Evolutionary conservation across 2,113 vertebrate genomes (phyloP).

Genomic region (Myocastor coypus): DNA sequence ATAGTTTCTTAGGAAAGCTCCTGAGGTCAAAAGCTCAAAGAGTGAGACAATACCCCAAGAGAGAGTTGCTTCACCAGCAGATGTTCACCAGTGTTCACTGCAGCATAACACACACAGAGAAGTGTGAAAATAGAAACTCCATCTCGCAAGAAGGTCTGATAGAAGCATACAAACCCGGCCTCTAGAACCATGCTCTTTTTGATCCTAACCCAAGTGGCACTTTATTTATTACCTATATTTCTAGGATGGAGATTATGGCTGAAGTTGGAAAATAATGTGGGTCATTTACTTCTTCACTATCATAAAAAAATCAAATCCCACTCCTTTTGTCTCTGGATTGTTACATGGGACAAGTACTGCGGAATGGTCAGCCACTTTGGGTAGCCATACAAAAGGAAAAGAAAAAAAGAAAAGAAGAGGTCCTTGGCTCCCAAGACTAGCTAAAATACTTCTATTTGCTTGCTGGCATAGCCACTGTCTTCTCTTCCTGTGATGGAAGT

Average conservation of each 20-base stretch:
- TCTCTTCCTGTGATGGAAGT: background rate
- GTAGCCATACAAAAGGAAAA: background rate
- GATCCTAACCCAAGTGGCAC: background rate
- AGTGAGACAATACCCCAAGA: background rate
- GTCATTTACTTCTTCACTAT: background rate
- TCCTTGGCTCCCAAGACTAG: background rate
- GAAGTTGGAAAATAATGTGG: background rate
- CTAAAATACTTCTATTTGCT: background rate
- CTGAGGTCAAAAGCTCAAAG: background rate
- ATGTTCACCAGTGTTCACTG: background rate
- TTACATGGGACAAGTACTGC: background rate
- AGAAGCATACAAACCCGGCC: background rate
- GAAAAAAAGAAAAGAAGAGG: background rate
- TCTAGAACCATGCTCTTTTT: background rate
- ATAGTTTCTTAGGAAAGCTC: background rate
- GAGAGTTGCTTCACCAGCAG: background rate
- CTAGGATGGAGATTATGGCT: background rate
- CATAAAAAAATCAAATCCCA: background rate
- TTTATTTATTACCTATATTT: background rate
- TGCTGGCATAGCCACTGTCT: background rate
- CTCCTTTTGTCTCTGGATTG: background rate
- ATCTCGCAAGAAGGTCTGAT: background rate
- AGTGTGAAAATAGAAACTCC: background rate
- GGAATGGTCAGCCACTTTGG: background rate
- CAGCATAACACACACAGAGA: background rate